Evolutionary conservation across 2,888 invertebrate genomes (phyloP), one percentile per base, ranked within the genome.

Genomic region (Caenorhabditis doughertyi): DNA sequence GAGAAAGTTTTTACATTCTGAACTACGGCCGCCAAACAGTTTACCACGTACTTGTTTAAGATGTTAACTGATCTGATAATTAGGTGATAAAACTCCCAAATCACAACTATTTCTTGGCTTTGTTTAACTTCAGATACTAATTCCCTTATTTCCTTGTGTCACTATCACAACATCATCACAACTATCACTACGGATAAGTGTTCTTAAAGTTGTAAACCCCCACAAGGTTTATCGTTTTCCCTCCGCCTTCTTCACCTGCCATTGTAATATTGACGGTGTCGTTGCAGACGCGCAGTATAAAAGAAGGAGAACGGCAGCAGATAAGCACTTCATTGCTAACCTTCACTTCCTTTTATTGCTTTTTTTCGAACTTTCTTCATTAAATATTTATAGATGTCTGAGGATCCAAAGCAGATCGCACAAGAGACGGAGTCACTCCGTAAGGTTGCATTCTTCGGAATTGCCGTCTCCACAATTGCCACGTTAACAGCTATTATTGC

Each of bases 391-490:
- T 16, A 44, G 29, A 76, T 76, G 76, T 82, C 79, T 21, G 82
- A 82, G 68, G 81, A 85, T 84, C 84, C 82, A 60, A 84, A 84
- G 68, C 64, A 68, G 74, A 79, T 83, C 29, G 79, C 81, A 23
- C 77, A 74, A n/a, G 85, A 85, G 73, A 82, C 85, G 18, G 85
- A 85, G 74, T 79, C 72, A 55, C 80, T 85, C 68, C 81, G 84
- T 18, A 84, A 84, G 76, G 79, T 85, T 39, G 85, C 85, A 32
- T 85, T 85, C 84, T 85, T 84, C 71, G 88, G 88, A 81, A 84
- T 88, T 51, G 86, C 87, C 67, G 81, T 88, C 60, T 87, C 87
- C 39, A 88, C 88, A 8, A 84, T 88, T 44, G 88, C 88, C 64
- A 88, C 86, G 11, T 53, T 87, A 73, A 85, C 87, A 13, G 87